phyloP scores from a whole-genome alignment of 2,888 invertebrate species.

The Caenorhabditis imperialis region DNA sequence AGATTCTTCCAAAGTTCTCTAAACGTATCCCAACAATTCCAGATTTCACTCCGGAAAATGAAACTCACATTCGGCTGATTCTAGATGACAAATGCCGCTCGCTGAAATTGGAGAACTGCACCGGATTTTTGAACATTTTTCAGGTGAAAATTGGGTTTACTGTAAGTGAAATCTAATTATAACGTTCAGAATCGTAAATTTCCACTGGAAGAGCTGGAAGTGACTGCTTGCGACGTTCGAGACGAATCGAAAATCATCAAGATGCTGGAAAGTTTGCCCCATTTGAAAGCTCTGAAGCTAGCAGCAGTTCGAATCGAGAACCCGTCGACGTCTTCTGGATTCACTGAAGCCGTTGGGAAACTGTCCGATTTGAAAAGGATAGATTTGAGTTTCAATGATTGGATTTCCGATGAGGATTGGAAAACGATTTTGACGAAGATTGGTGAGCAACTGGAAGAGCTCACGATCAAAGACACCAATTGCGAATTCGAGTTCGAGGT shows the following conservation, averaged over 20 bases:
- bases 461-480: conserved; percentile 21
- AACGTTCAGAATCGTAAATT: conserved; percentile 11
- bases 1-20: too few relatives aligned
- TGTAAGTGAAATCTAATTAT: too few relatives aligned
- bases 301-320: conserved; percentile 18
- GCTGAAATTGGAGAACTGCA: background rate
- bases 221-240: background rate
- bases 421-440: too few relatives aligned
- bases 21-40: too few relatives aligned
- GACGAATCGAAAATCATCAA: conserved; percentile 12
- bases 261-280: conserved; percentile 14
- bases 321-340: background rate
- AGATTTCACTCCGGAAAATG: background rate
- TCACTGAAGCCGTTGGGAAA: background rate
- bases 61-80: background rate
- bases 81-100: background rate
- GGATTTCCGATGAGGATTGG: conserved; percentile 23
- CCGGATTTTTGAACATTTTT: conserved; percentile 19
- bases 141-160: too few relatives aligned
- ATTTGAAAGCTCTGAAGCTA: conserved; percentile 18
- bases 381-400: conserved; percentile 31
- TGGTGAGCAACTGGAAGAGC: too few relatives aligned
- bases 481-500: conserved; percentile 26
- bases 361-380: conserved; percentile 7
- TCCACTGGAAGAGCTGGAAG: conserved; percentile 11